phyloP scores from a whole-genome alignment of 1,140 invertebrate species.

The Antheraea pernyi region DNA sequence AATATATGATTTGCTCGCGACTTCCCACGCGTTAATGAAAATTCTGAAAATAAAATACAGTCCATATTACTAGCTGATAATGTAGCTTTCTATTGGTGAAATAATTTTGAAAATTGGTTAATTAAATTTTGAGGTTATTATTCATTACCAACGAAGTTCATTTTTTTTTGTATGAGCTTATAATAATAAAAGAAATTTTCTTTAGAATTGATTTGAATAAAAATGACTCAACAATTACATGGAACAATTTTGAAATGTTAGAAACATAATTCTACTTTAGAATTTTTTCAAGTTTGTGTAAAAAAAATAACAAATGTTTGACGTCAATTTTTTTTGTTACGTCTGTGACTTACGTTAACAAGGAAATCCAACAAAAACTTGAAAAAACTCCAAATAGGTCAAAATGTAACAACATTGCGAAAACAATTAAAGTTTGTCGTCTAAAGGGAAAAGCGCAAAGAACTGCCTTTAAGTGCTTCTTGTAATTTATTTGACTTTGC shows the following conservation, averaged over 20 bases:
- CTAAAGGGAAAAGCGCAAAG: conserved; percentile 27
- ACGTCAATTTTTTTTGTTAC: neutral
- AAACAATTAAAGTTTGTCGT: conserved; percentile 65
- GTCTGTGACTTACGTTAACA: neutral
- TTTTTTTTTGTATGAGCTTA: no score
- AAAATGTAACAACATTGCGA: conserved; percentile 45
- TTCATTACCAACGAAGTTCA: no score
- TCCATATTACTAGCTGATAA: no score
- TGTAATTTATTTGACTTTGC: conserved; percentile 67
- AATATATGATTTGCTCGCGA: no score
- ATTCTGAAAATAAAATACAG: no score
- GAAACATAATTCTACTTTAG: neutral
- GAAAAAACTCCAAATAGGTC: conserved; percentile 28
- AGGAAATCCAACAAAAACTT: conserved; percentile 2
- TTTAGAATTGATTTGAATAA: no score
- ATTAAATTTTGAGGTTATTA: no score
- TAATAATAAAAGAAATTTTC: neutral
- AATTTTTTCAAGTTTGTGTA: neutral
- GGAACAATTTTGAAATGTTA: neutral
- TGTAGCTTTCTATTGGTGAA: no score
- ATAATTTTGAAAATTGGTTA: no score
- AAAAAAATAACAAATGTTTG: neutral
- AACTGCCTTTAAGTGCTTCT: conserved; percentile 48
- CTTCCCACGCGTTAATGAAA: no score
- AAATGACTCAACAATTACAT: no score